Base-by-base conservation (phyloP, 2,113 vertebrate genomes). In the Picathartes gymnocephalus region DNA sequence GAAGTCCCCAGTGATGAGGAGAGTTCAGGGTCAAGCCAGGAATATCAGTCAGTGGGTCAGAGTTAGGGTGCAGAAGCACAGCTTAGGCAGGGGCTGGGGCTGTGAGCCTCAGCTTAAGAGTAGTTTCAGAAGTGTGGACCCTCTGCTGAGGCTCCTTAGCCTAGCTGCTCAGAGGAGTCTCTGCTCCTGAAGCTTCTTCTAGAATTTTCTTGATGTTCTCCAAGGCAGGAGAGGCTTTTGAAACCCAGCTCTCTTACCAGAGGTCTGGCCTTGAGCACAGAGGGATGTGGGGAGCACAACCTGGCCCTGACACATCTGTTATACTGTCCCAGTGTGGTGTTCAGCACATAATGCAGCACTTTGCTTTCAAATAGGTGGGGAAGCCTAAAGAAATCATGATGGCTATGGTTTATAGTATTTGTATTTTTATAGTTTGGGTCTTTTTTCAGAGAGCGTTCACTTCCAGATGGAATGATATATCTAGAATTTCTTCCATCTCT, bases 251-350 rank as follows among this genome's bases (percentile, higher is more conserved):
- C 1, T 60, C 30, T 48, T 82, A 35, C 12, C n/a, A 40, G 25
- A 69, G 15, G 24, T 74, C 39, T 45, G 11, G 9, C n/a, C 9
- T 39, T 81, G 30, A 57, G 23, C 70, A 13, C 1, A 1, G 13
- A 47, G 40, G 9, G 16, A 15, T 22, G 15, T 9, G 2, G 19
- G 54, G 12, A 65, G 37, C 0, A 0, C 8, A 12, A 17, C 22
- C n/a, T 53, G 23, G 23, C 51, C 19, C n/a, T 25, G 28, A n/a
- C 61, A 53, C 16, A 6, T 51, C 28, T 53, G 45, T 23, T 16
- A 6, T 27, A 5, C 24, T 54, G n/a, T 47, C 20, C 25, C 25
- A 25, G 21, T 35, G 31, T 44, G 28, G 9, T 35, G 47, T 53
- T 61, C 30, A 47, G n/a, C 54, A 35, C 17, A 19, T 35, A 40